Evolutionary conservation across 2,888 invertebrate species (phyloP).

Genomic region (Pseudolycoriella hygida): DNA sequence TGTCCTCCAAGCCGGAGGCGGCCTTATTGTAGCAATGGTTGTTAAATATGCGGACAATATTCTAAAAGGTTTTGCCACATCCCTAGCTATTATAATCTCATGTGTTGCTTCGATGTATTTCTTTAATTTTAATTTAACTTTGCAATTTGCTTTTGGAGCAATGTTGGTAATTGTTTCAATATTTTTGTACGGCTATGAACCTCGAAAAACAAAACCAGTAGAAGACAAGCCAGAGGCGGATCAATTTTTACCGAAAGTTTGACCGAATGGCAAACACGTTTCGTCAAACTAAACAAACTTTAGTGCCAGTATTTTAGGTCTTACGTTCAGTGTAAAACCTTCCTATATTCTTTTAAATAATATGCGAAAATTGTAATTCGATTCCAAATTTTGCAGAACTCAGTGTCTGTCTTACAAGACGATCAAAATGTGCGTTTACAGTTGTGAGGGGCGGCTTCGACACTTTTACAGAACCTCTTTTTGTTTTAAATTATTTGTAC

Average conservation of each 20-base stretch:
- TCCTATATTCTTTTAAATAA: no score
- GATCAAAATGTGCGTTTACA: no score
- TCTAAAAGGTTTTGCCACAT: conserved; percentile 94
- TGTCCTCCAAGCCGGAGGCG: conserved; percentile 82
- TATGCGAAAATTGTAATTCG: no score
- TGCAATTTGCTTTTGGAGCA: conserved; percentile 78
- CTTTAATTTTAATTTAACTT: conserved; percentile 71
- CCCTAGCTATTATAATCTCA: conserved; percentile 88
- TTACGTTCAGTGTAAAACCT: no score
- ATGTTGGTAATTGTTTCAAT: conserved; percentile 81
- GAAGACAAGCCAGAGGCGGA: not conserved
- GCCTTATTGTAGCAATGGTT: conserved; percentile 91
- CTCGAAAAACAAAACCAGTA: conserved; percentile 23
- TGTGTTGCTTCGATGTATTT: conserved; percentile 86
- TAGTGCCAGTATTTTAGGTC: no score
- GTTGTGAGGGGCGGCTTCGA: no score
- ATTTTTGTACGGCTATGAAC: conserved; percentile 78
- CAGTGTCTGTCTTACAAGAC: no score
- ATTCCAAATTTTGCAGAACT: no score
- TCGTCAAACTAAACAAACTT: not conserved
- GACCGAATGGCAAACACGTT: not conserved
- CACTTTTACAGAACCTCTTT: no score
- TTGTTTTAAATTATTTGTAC: no score
- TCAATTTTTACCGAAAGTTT: not conserved
- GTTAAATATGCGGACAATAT: conserved; percentile 99